Base-by-base conservation (phyloP, 2,113 vertebrate species). In the Nannobrachium achirus region DNA sequence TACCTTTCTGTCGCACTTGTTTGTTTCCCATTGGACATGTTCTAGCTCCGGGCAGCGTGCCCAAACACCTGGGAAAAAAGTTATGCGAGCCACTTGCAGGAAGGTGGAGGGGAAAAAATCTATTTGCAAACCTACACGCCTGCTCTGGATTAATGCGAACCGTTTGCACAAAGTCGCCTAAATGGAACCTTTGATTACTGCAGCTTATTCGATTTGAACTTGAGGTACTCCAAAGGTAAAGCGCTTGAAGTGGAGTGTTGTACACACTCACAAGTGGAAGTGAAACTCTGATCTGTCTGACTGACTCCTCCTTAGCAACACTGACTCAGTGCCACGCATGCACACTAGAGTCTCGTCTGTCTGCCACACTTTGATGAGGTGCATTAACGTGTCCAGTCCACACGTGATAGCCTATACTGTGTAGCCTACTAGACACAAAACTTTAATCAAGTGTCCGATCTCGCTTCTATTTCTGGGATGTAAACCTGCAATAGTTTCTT, bases 1-100 rank as follows among this genome's bases (percentile, higher is more conserved):
- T 76, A 93, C 92, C 71, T 85, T 6, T 65, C 57, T 2, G 81
- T 76, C 59, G 75, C 81, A 86, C 69, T 75, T 71, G 87, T 80
- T 50, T 79, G 74, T 83, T 89, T 92, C 86, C 85, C 88, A 86
- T 81, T 88, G 83, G 89, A 91, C 89, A 92, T 92, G 83, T 71
- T 85, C 42, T 33, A 73, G 72, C 51, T 60, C 42, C 52, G 61
- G 60, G 69, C 78, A 14, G 56, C 61, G 66, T 66, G 67, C 65
- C 61, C 61, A 56, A 51, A 69, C 89, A 87, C 86, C 83, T 85
- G 84, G 66, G 63, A 20, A 72, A 33, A 9, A 59, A 64, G 56
- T 71, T 11, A 16, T 20, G 66, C 10, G 57, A 48, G 7, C 25
- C 5, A 42, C 45, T 51, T 38, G 10, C 53, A 20, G 19, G 9